phyloP scores from a whole-genome alignment of 2,113 vertebrate species.

The Thunnus maccoyii region DNA sequence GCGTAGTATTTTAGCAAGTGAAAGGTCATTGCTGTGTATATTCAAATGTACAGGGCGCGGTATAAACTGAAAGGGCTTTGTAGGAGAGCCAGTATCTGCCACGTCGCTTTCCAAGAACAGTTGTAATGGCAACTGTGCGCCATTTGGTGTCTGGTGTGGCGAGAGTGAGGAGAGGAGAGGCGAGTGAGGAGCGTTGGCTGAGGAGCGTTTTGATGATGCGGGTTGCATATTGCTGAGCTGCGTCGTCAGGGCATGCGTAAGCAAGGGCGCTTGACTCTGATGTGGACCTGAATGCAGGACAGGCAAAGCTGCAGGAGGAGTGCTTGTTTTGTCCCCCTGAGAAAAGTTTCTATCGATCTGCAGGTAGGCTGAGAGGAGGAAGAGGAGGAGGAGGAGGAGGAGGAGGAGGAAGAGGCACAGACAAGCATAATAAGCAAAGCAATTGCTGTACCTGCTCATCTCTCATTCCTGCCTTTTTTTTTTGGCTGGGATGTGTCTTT shows the following conservation, averaged over 20 bases:
- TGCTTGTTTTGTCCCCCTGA: constrained; percentile 53
- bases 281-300: constrained; percentile 71
- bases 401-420: constrained; percentile 65
- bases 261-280: constrained; percentile 63
- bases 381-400: constrained; percentile 57
- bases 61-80: constrained; percentile 24
- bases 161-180: constrained; percentile 19
- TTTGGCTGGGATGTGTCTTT: constrained; percentile 70
- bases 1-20: constrained; percentile 19
- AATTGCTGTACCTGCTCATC: constrained; percentile 63
- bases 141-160: constrained; percentile 66
- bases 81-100: constrained; percentile 41
- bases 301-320: constrained; percentile 57
- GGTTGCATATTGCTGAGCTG: constrained; percentile 61
- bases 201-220: constrained; percentile 66
- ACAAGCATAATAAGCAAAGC: constrained; percentile 62
- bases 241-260: constrained; percentile 58
- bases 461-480: constrained; percentile 37
- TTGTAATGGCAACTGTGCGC: constrained; percentile 64
- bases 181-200: constrained; percentile 35
- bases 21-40: constrained; percentile 45
- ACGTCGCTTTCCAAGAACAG: constrained; percentile 50
- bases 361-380: constrained; percentile 60
- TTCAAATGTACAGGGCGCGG: constrained; percentile 40
- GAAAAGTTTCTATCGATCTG: constrained; percentile 78